Evolutionary conservation across 2,797 vertebrate species (phyloP).

Genomic region (Sylvilagus floridanus): DNA sequence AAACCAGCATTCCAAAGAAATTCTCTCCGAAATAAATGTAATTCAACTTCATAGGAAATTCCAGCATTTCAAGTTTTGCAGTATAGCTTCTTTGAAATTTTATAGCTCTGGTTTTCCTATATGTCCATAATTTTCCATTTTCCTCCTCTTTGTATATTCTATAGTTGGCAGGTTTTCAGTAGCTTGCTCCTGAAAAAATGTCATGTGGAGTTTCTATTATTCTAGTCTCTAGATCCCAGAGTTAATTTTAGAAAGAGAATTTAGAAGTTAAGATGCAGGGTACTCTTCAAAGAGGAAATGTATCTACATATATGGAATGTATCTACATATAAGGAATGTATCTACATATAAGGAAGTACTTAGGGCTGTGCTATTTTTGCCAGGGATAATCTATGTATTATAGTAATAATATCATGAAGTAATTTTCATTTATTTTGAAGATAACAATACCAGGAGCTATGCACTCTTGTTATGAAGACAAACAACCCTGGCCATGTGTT

Average conservation of each 20-base stretch:
- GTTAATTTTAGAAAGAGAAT: conserved; percentile 83
- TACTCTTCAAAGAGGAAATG: conserved; percentile 74
- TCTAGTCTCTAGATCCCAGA: conserved; percentile 77
- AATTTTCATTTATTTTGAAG: conserved; percentile 61
- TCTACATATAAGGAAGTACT: conserved; percentile 70
- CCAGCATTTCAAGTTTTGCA: conserved; percentile 51
- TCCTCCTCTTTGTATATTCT: conserved; percentile 43
- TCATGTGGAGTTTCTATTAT: conserved; percentile 79
- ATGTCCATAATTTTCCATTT: conserved; percentile 64
- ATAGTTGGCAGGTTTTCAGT: conserved; percentile 74
- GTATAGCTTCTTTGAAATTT: conserved; percentile 51
- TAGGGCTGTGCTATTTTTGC: conserved; percentile 45
- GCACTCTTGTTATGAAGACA: conserved; percentile 35
- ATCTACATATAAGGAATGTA: conserved; percentile 73
- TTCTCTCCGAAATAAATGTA: conserved; percentile 56
- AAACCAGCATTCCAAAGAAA: conserved; percentile 23
- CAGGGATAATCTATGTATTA: conserved; percentile 29
- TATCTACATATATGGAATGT: conserved; percentile 73
- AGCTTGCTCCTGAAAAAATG: conserved; percentile 77
- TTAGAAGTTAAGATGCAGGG: conserved; percentile 71
- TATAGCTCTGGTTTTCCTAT: conserved; percentile 38
- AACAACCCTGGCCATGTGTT: neutral
- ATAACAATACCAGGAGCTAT: neutral
- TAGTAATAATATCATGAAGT: conserved; percentile 48
- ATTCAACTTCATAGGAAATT: conserved; percentile 53